These are phyloP conservation scores for Cyclargus thomasi DNA, from an alignment of 1,140 invertebrate genomes.

Conservation along the genomic window DNA sequence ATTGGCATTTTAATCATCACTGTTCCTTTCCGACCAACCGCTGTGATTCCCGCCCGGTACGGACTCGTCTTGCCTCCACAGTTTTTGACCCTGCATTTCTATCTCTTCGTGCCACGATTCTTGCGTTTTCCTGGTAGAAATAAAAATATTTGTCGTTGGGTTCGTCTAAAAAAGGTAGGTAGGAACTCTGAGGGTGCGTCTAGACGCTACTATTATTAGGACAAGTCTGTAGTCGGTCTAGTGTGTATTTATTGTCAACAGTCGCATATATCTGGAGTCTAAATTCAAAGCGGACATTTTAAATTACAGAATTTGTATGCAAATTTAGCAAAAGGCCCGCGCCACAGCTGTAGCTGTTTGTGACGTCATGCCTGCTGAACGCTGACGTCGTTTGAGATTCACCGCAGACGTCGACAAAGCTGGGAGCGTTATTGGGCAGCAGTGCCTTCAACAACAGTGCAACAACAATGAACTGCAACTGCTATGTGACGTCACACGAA, in stretches of 20 bases:
- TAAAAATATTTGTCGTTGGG: background rate
- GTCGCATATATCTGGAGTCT: too few relatives aligned
- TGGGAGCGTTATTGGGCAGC: constrained; percentile 57
- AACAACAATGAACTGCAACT: constrained; percentile 76
- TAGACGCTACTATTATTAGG: too few relatives aligned
- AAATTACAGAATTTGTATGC: too few relatives aligned
- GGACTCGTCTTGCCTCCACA: constrained; percentile 69
- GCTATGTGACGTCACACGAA: constrained; percentile 42
- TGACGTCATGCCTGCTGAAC: too few relatives aligned
- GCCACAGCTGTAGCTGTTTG: too few relatives aligned
- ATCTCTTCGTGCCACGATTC: constrained; percentile 74
- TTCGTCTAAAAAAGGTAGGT: too few relatives aligned
- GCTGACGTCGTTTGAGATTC: too few relatives aligned
- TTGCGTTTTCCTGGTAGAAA: constrained; percentile 52
- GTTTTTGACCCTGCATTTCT: constrained; percentile 64
- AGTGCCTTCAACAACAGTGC: constrained; percentile 72
- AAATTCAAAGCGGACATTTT: too few relatives aligned
- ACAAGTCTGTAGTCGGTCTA: too few relatives aligned
- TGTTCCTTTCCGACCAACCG: constrained; percentile 22
- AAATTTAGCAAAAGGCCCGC: too few relatives aligned
- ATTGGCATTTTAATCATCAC: constrained; percentile 29
- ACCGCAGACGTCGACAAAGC: constrained; percentile 30
- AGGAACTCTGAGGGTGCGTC: too few relatives aligned
- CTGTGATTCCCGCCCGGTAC: constrained; percentile 23
- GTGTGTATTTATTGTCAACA: too few relatives aligned